Percentiles rank a stretch among this genome's conserved stretches.
phyloP scores from a whole-genome alignment of 2,797 vertebrate genomes.

The Phyllotis vaccarum region DNA sequence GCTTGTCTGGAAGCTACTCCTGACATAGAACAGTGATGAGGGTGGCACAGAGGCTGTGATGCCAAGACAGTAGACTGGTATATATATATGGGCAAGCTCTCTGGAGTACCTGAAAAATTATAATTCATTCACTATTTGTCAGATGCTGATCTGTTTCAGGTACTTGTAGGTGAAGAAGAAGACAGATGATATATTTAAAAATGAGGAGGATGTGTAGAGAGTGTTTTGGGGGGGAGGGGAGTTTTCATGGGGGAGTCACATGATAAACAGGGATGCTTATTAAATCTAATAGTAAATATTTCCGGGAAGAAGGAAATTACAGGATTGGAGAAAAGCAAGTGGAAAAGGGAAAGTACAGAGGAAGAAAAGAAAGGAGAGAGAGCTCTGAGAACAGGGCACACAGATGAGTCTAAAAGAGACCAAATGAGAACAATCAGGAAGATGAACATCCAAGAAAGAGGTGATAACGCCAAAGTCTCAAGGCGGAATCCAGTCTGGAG shows the following conservation, averaged over 20 bases:
- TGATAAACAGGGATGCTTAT: background rate
- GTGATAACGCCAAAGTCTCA: background rate
- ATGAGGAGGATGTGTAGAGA: background rate
- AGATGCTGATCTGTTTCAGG: background rate
- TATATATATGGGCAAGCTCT: background rate
- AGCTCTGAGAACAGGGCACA: background rate
- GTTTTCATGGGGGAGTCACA: background rate
- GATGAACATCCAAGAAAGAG: background rate
- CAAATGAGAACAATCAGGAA: background rate
- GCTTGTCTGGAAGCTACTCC: background rate
- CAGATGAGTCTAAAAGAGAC: background rate
- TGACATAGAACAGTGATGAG: background rate
- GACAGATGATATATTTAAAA: background rate
- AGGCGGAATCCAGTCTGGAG: background rate
- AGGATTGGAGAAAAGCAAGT: background rate
- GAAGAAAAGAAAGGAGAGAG: background rate
- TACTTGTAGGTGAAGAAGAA: background rate
- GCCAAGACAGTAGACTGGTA: constrained; percentile 55
- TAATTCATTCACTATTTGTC: background rate
- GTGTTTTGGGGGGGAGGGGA: too few relatives aligned
- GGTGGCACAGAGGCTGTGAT: background rate
- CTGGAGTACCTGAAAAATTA: background rate
- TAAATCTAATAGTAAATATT: background rate
- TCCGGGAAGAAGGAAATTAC: background rate
- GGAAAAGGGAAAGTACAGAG: background rate